A percentile compares a stretch with the other conserved stretches of the same genome.
phyloP scores from a whole-genome alignment of 2,888 invertebrate species.

The Drosophila lacicola region DNA sequence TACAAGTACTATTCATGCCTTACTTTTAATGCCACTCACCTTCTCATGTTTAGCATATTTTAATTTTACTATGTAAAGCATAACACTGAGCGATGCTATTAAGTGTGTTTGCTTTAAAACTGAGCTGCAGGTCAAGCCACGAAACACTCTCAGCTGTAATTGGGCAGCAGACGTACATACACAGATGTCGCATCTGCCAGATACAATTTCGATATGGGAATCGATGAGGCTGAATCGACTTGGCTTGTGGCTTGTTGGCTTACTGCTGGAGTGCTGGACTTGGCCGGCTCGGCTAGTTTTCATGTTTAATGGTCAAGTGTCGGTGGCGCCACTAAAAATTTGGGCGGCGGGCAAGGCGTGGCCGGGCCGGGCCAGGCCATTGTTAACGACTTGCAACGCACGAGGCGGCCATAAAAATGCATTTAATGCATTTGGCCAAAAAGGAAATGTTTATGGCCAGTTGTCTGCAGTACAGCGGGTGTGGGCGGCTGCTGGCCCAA shows the following conservation, averaged over 20 bases:
- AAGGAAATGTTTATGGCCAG: slow-evolving; percentile 45
- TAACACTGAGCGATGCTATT: too few species aligned
- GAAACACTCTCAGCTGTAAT: neutral
- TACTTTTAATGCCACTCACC: too few species aligned
- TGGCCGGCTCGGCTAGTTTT: slow-evolving; percentile 28
- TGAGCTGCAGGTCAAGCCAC: too few species aligned
- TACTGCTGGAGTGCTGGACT: slow-evolving; percentile 7
- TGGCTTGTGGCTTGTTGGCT: slow-evolving; percentile 20
- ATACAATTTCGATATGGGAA: slow-evolving; percentile 52
- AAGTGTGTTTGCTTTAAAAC: too few species aligned
- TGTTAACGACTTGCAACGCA: slow-evolving; percentile 54
- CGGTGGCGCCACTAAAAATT: slow-evolving; percentile 38
- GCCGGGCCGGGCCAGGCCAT: slow-evolving; percentile 14
- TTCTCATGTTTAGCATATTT: too few species aligned
- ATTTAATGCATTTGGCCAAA: slow-evolving; percentile 45
- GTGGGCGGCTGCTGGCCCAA: slow-evolving; percentile 3
- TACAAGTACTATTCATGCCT: too few species aligned
- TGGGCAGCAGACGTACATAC: slow-evolving; percentile 1
- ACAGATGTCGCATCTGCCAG: slow-evolving; percentile 29
- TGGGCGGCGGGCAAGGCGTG: slow-evolving; percentile 2
- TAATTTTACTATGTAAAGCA: too few species aligned
- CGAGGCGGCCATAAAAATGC: slow-evolving; percentile 46
- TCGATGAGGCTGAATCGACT: slow-evolving; percentile 27
- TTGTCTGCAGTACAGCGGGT: neutral
- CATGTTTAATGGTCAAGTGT: slow-evolving; percentile 51